phyloP scores from a whole-genome alignment of 2,113 vertebrate species.

The Cephalopterus ornatus region DNA sequence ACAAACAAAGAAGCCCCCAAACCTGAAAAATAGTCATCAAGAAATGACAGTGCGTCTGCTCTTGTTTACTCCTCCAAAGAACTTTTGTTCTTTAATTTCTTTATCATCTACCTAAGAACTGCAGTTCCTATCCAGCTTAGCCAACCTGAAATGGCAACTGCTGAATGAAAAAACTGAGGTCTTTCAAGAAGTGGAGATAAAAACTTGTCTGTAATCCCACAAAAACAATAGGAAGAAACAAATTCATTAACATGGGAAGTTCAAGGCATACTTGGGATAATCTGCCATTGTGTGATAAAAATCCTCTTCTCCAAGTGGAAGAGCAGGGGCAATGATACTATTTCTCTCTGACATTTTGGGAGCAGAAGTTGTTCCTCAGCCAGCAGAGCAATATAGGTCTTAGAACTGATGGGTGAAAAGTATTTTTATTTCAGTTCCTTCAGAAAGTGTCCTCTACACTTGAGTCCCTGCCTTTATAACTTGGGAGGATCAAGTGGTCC shows the following conservation, averaged over 20 bases:
- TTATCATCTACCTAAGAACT: background rate
- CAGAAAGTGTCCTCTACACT: background rate
- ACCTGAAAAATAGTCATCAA: background rate
- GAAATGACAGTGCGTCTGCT: background rate
- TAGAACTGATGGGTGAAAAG: background rate
- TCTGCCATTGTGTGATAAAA: background rate
- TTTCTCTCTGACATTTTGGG: background rate
- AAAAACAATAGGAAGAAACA: background rate
- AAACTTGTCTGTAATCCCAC: background rate
- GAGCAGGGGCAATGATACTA: background rate
- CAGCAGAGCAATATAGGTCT: background rate
- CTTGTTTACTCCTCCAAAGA: background rate
- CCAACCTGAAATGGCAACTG: background rate
- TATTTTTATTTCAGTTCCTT: background rate
- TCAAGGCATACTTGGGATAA: background rate
- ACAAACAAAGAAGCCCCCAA: rapidly evolving
- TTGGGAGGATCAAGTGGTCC: background rate
- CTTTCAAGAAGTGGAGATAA: background rate
- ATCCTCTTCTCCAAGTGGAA: background rate
- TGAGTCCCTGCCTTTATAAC: background rate
- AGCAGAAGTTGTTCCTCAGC: background rate
- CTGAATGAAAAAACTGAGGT: background rate
- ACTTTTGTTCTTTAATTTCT: background rate
- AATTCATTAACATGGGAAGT: background rate
- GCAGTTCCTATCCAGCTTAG: background rate